phyloP scores from a whole-genome alignment of 2,113 vertebrate genomes.

The Pristiophorus japonicus region DNA sequence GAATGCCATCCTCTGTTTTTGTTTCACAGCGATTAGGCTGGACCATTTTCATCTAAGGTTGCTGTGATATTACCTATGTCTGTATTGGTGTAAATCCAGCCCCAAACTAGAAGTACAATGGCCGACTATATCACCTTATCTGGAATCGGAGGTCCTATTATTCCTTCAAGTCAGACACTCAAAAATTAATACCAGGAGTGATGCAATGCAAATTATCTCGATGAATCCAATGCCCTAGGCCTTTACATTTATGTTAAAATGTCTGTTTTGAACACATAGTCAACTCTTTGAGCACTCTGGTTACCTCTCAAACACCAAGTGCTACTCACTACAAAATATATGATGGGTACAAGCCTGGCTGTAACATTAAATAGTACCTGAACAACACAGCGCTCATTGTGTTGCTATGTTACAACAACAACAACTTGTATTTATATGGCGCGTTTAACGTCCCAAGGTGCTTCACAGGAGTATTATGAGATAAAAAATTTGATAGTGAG shows the following conservation, averaged over 20 bases:
- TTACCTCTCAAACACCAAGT: background rate
- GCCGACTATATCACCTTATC: background rate
- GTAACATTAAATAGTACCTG: background rate
- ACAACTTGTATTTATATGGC: too few species aligned
- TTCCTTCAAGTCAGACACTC: background rate
- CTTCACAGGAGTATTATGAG: too few species aligned
- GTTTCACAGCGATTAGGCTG: background rate
- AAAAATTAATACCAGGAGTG: background rate
- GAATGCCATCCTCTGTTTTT: background rate
- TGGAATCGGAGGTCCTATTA: background rate
- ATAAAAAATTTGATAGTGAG: too few species aligned
- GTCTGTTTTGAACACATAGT: background rate
- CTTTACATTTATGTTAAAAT: background rate
- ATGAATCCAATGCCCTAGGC: background rate
- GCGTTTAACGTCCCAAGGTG: too few species aligned
- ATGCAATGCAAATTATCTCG: background rate
- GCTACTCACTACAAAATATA: background rate
- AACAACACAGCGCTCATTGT: background rate
- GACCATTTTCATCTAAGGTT: background rate
- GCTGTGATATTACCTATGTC: background rate
- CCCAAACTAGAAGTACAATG: background rate
- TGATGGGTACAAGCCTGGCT: background rate
- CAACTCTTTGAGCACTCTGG: background rate
- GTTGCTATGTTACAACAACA: background rate
- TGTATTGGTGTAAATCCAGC: background rate